Evolutionary conservation across 2,113 vertebrate genomes (phyloP), one percentile per base, ranked within the genome.

Genomic region (Anarrhichthys ocellatus): DNA sequence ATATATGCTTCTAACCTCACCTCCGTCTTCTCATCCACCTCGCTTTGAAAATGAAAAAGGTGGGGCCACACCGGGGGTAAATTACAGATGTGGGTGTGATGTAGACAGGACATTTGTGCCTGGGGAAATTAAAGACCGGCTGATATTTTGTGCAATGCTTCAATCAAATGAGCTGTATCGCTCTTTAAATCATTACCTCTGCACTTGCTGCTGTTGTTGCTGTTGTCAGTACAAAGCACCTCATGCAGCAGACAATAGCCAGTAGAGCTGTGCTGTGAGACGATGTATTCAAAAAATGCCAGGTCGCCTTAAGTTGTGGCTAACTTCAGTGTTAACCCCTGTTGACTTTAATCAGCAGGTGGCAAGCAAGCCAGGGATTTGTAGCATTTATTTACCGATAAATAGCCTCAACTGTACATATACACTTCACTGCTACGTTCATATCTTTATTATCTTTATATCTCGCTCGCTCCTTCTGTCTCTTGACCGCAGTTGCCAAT

Each of bases 101-200:
- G 40, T 9, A 66, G 29, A 79, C 36, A 50, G 34, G n/a, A 24
- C 32, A 34, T 48, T 8, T 8, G 61, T n/a, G 42, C 58, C 52
- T 58, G 42, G 73, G 68, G 52, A 78, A 78, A 86, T 71, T 13
- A 81, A 78, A 78, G 42, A n/a, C 59, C 40, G 50, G 36, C 50
- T 54, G 48, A 61, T 76, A 61, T 34, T 58, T 54, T 73, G 56
- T 61, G 18, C 59, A 34, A 32, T 7, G 64, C 42, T 66, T 56
- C 24, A 76, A 50, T 74, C 46, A 82, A 77, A 73, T 50, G 42
- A 69, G 64, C 56, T 58, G 66, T 22, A 62, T 72, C 73, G 52
- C 50, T 75, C 9, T 62, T 34, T 17, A 48, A 62, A 77, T 85
- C 73, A 29, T 67, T 46, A 64, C 11, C 11, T 42, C 34, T 61